Evolutionary conservation across 2,797 vertebrate genomes (phyloP), one percentile per base, ranked within the genome.

Genomic region (Epinephelus awoara): DNA sequence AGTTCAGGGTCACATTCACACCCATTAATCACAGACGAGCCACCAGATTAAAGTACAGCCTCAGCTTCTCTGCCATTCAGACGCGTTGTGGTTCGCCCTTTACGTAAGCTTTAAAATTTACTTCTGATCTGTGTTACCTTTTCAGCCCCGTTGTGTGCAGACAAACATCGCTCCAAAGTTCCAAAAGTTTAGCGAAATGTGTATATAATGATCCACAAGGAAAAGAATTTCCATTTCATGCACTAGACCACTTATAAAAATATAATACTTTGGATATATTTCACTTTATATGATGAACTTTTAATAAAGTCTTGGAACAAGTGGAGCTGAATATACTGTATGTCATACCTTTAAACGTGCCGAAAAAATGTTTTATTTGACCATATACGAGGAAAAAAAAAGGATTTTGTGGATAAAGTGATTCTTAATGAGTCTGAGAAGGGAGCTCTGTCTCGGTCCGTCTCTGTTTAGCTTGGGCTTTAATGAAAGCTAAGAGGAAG

Each of bases 1-100:
- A 88, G 79, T 89, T 89, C 86, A 83, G 82, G 70, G 84, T 87
- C 89, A 85, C 64, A 83, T 85, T 91, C 67, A 72, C 34, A 71
- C 18, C 80, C 85, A 88, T 91, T 79, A 84, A 89, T 91, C 89
- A 91, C 75, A 77, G 55, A 62, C 21, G 21, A 62, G 50, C 40
- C 54, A 55, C 75, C 78, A 63, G 47, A 75, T 11, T 77, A 59
- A 81, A 57, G 55, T 19, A 62, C 42, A 70, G 74, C 78, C 56
- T 82, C 64, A 40, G 57, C 64, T 64, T 68, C 55, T 75, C 49
- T 52, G 44, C 46, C 49, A 15, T 72, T 44, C 49, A 54, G n/a
- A 29, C 13, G 27, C 1, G 27, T 29, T 69, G 55, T 49, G 58
- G 38, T 58, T 80, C 7, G 11, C 9, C 44, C 59, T 76, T 71